These are phyloP conservation scores for Hippolais icterina DNA, from an alignment of 2,113 vertebrate genomes.

Conservation along the genomic window DNA sequence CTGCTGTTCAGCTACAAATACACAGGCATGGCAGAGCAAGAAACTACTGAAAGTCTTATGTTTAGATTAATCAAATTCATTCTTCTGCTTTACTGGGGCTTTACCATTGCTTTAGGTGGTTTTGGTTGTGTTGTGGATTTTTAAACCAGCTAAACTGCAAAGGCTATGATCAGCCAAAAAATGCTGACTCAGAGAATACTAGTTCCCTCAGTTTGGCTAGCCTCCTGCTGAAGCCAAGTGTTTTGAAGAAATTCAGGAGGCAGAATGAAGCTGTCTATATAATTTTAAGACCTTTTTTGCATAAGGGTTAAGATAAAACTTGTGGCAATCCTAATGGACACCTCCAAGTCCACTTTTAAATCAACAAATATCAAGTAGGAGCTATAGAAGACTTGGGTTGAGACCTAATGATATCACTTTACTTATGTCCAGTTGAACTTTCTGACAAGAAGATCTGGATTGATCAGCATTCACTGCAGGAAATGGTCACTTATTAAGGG, in stretches of 20 bases:
- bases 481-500: not conserved
- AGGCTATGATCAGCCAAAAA: not conserved
- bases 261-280: not conserved
- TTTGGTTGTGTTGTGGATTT: not conserved
- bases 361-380: not conserved
- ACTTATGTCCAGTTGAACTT: not conserved
- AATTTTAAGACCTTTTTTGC: not conserved
- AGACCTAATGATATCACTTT: not conserved
- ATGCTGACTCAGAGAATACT: not conserved
- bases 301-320: not conserved
- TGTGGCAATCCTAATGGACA: not conserved
- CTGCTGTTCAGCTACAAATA: not conserved
- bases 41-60: rapidly evolving
- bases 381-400: not conserved
- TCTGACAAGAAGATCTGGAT: not conserved
- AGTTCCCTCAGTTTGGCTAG: not conserved
- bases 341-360: not conserved
- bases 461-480: not conserved
- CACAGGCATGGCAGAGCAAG: not conserved
- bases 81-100: not conserved
- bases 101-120: not conserved
- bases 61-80: not conserved
- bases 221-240: not conserved
- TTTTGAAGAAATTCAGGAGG: not conserved
- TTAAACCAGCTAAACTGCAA: not conserved